A percentile compares a stretch with the other conserved stretches of the same genome.
phyloP scores from a whole-genome alignment of 1,140 invertebrate species.

The Bicyclus anynana region DNA sequence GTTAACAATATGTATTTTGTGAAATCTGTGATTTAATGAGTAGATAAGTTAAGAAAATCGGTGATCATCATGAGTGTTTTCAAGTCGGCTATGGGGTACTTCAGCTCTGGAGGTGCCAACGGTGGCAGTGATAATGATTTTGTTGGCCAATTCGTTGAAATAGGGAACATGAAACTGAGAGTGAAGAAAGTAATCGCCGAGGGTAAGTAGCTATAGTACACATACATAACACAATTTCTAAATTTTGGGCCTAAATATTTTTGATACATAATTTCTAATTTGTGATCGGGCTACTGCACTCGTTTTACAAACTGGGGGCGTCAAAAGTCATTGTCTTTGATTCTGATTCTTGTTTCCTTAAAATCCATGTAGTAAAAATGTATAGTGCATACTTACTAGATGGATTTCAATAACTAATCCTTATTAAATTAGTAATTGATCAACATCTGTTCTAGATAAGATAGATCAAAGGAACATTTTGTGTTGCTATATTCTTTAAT shows the following conservation, averaged over 20 bases:
- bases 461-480: too few relatives aligned
- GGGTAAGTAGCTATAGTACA: constrained; percentile 80
- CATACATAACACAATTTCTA: not conserved
- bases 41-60: constrained; percentile 24
- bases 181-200: constrained; percentile 95
- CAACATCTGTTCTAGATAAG: too few relatives aligned
- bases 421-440: too few relatives aligned
- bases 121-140: constrained; percentile 88
- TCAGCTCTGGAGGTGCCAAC: constrained; percentile 80
- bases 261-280: constrained; percentile 6
- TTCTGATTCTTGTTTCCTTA: not conserved
- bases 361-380: too few relatives aligned
- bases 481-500: too few relatives aligned
- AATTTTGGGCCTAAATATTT: not conserved
- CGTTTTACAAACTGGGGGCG: constrained; percentile 28
- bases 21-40: constrained; percentile 15
- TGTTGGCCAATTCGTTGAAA: constrained; percentile 93
- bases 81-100: constrained; percentile 92
- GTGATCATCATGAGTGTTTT: constrained; percentile 87
- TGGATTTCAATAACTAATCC: too few relatives aligned
- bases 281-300: constrained; percentile 26
- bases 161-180: constrained; percentile 91
- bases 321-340: constrained; percentile 24
- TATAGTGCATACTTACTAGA: too few relatives aligned
- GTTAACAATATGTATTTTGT: constrained; percentile 20